These are phyloP conservation scores for Andricus quercusramuli DNA, from an alignment of 2,888 invertebrate genomes.

Conservation along the genomic window DNA sequence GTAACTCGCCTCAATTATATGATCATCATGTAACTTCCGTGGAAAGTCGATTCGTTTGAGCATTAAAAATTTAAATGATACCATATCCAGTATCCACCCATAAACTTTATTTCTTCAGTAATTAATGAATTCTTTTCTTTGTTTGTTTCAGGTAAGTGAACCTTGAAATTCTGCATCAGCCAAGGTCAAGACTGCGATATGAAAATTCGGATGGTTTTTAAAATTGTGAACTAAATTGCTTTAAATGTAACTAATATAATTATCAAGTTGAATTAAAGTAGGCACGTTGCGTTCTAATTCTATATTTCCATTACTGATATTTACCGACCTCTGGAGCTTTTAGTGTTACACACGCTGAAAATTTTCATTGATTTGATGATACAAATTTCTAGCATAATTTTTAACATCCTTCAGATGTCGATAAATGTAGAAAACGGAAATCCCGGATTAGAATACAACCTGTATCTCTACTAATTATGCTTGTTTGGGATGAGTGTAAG, in stretches of 20 bases:
- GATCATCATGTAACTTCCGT: neutral
- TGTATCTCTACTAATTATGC: too few species aligned
- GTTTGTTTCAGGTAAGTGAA: neutral
- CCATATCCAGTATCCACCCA: neutral
- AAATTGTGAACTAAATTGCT: neutral
- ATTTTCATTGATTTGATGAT: too few species aligned
- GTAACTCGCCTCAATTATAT: conserved; percentile 15
- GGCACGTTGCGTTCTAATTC: too few species aligned
- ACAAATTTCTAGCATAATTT: too few species aligned
- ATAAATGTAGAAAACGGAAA: too few species aligned
- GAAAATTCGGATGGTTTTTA: neutral
- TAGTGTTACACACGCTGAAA: too few species aligned
- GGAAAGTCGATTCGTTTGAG: neutral
- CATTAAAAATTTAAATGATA: neutral
- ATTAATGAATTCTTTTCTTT: neutral
- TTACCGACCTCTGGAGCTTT: too few species aligned
- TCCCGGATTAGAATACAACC: too few species aligned
- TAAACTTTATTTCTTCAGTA: neutral
- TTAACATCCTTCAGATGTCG: too few species aligned
- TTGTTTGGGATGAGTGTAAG: neutral
- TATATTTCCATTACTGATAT: too few species aligned
- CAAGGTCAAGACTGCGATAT: neutral
- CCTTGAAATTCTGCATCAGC: neutral
- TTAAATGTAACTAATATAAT: too few species aligned
- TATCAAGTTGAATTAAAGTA: too few species aligned